Evolutionary conservation across 1,140 invertebrate species (phyloP).

Genomic region (Macrobrachium nipponense): DNA sequence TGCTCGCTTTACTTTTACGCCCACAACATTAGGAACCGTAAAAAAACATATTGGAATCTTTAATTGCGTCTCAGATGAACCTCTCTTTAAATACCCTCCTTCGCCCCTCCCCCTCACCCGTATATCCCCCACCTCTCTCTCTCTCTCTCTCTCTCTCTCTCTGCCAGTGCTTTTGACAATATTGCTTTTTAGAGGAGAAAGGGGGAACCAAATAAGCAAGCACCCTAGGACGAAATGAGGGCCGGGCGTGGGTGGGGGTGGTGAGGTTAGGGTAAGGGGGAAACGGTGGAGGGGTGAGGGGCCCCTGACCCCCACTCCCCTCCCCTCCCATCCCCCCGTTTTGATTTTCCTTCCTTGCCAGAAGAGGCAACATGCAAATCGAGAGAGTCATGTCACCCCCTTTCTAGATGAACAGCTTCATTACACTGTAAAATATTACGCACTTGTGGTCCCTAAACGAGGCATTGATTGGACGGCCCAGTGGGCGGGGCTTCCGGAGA

Average conservation of each 20-base stretch:
- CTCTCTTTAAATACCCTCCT: neutral
- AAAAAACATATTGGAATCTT: slow-evolving; percentile 53
- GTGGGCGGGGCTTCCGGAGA: slow-evolving; percentile 35
- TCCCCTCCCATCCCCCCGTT: neutral
- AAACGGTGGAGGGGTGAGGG: no score
- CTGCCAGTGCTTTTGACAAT: slow-evolving; percentile 3
- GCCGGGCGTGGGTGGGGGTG: no score
- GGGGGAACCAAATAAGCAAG: no score
- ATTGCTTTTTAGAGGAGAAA: no score
- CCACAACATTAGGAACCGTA: slow-evolving; percentile 36
- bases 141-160: slow-evolving; percentile 13
- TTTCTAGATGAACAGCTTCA: slow-evolving; percentile 55
- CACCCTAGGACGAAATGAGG: no score
- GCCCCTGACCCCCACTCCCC: neutral
- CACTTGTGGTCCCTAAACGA: slow-evolving; percentile 58
- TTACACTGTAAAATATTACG: slow-evolving; percentile 60
- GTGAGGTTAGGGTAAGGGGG: neutral
- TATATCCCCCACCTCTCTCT: neutral
- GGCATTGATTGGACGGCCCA: slow-evolving; percentile 53
- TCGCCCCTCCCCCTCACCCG: neutral
- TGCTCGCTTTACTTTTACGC: slow-evolving; percentile 16
- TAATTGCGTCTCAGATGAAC: slow-evolving; percentile 57
- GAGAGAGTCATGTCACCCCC: slow-evolving; percentile 14
- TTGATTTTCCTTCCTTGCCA: slow-evolving; percentile 37
- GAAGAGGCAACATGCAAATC: slow-evolving; percentile 19